A percentile compares a stretch with the other conserved stretches of the same genome.
phyloP scores from a whole-genome alignment of 2,113 vertebrate genomes.

The Mustelus asterias region DNA sequence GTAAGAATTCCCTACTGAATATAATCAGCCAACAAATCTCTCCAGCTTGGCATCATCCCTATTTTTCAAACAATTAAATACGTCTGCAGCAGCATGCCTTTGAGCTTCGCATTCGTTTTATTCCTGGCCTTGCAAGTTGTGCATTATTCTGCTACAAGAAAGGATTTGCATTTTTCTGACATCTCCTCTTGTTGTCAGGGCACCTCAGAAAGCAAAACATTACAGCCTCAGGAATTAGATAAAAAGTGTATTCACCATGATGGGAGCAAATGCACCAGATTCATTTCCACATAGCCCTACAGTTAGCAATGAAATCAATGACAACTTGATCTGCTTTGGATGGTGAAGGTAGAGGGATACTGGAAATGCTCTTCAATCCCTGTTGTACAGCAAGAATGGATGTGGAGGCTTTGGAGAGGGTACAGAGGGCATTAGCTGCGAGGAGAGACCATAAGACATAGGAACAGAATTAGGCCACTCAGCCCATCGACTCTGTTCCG shows the following conservation, averaged over 20 bases:
- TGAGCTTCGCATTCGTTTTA: background rate
- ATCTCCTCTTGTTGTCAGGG: background rate
- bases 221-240: background rate
- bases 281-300: background rate
- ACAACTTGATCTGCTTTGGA: background rate
- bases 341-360: background rate
- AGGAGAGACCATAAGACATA: no score
- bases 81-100: background rate
- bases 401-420: no score
- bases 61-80: background rate
- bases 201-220: background rate
- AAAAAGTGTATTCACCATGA: background rate
- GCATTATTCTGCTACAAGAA: background rate
- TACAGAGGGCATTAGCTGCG: no score
- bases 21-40: background rate
- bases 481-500: no score
- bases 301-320: background rate
- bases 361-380: background rate
- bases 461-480: no score
- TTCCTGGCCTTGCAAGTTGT: background rate
- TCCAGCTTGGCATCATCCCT: background rate
- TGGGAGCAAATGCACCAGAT: background rate
- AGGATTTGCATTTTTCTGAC: background rate
- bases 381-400: no score
- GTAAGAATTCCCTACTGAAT: background rate